phyloP scores from a whole-genome alignment of 2,888 invertebrate genomes.

The Sinopyrophorus schimmeli region DNA sequence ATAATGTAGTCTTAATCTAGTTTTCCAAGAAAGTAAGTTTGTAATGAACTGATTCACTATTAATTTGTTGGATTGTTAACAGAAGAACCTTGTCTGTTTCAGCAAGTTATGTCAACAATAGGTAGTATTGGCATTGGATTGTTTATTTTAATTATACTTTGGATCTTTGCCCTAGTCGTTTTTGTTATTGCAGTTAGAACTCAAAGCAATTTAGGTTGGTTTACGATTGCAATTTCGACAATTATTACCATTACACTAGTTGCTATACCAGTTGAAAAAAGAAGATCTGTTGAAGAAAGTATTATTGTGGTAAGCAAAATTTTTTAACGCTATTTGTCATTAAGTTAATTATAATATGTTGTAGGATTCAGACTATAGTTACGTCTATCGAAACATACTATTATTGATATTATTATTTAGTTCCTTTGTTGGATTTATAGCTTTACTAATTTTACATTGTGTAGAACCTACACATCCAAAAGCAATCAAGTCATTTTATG shows the following conservation, averaged over 20 bases:
- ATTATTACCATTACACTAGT: conserved; percentile 63
- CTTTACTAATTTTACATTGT: conserved; percentile 57
- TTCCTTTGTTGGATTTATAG: conserved; percentile 54
- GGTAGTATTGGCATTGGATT: conserved; percentile 66
- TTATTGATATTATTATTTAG: conserved; percentile 55
- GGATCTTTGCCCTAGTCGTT: conserved; percentile 65
- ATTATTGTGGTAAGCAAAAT: conserved; percentile 27
- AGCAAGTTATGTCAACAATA: conserved; percentile 42
- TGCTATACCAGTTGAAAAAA: conserved; percentile 59
- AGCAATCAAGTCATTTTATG: conserved; percentile 52
- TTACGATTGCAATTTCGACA: conserved; percentile 60
- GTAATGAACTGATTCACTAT: too few species aligned
- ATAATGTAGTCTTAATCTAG: too few species aligned
- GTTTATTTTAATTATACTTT: conserved; percentile 66
- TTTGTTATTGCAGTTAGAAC: conserved; percentile 68
- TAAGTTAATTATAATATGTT: conserved; percentile 31
- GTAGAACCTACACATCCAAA: conserved; percentile 57
- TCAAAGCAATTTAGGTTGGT: conserved; percentile 66
- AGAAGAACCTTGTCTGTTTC: too few species aligned
- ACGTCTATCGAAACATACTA: conserved; percentile 58
- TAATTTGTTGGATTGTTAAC: too few species aligned
- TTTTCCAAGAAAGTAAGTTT: too few species aligned
- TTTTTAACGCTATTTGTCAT: background rate
- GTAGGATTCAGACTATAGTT: conserved; percentile 60
- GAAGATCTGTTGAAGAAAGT: conserved; percentile 16